These are phyloP conservation scores for Cosmia pyralina DNA, from an alignment of 2,888 invertebrate species.

Conservation along the genomic window DNA sequence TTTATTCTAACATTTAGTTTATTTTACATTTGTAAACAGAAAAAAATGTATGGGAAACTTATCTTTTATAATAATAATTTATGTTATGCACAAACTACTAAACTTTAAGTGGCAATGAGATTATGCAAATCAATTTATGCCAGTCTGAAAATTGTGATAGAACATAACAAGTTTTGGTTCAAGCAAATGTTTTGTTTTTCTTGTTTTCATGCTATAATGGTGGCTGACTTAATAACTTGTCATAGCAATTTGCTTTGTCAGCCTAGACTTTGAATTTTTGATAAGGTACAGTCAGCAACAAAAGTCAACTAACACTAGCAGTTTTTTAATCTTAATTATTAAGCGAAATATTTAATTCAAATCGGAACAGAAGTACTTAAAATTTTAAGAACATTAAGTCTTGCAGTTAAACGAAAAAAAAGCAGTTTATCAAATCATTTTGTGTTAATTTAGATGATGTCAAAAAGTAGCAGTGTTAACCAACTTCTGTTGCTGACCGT, in stretches of 20 bases:
- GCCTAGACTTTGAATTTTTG: slow-evolving; percentile 1
- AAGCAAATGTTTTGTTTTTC: background rate
- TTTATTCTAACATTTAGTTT: background rate
- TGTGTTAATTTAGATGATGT: too few species aligned
- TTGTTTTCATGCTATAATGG: background rate
- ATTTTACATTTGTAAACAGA: background rate
- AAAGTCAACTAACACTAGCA: too few species aligned
- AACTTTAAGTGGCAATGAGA: slow-evolving; percentile 7
- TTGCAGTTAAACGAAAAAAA: too few species aligned
- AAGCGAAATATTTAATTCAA: too few species aligned
- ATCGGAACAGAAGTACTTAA: too few species aligned
- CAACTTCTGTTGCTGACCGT: too few species aligned
- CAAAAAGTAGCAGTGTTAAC: too few species aligned
- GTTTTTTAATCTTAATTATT: too few species aligned
- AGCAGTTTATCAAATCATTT: too few species aligned
- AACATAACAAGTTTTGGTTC: background rate
- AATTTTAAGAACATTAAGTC: too few species aligned
- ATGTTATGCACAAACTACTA: background rate
- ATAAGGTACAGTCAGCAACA: too few species aligned
- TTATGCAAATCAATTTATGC: slow-evolving; percentile 31
- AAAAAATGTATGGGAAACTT: background rate
- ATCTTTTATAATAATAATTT: background rate
- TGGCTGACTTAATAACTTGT: background rate
- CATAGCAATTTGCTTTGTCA: background rate
- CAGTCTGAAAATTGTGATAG: background rate